Evolutionary conservation across 2,113 vertebrate genomes (phyloP).

Genomic region (Muntiacus reevesi): DNA sequence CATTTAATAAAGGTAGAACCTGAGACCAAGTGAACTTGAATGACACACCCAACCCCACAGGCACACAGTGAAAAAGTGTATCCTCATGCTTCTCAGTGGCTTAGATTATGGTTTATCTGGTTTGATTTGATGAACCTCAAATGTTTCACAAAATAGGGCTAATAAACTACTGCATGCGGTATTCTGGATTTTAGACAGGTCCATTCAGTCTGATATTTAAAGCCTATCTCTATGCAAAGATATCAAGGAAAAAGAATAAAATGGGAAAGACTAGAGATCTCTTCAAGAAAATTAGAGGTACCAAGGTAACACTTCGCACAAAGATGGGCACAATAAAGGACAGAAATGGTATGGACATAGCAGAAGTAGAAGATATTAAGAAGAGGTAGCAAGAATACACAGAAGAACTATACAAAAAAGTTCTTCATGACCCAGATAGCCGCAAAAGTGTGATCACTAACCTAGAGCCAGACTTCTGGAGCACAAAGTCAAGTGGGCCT

Average conservation of each 20-base stretch:
- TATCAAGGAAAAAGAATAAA: not conserved
- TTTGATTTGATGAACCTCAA: not conserved
- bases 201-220: not conserved
- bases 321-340: not conserved
- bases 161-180: fast-evolving
- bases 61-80: fast-evolving
- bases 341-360: not conserved
- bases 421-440: not conserved
- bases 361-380: not conserved
- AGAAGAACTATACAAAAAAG: not conserved
- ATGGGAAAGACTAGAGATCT: not conserved
- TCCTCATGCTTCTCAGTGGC: not conserved
- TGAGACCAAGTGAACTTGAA: not conserved
- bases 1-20: not conserved
- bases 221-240: not conserved
- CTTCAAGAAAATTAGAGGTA: not conserved
- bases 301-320: not conserved
- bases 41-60: not conserved
- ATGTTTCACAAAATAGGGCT: not conserved
- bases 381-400: not conserved
- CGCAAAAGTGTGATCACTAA: not conserved
- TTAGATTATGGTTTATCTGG: not conserved
- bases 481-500: not conserved
- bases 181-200: not conserved
- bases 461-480: not conserved